phyloP scores from a whole-genome alignment of 2,113 vertebrate genomes.

The Pterophyllum scalare region DNA sequence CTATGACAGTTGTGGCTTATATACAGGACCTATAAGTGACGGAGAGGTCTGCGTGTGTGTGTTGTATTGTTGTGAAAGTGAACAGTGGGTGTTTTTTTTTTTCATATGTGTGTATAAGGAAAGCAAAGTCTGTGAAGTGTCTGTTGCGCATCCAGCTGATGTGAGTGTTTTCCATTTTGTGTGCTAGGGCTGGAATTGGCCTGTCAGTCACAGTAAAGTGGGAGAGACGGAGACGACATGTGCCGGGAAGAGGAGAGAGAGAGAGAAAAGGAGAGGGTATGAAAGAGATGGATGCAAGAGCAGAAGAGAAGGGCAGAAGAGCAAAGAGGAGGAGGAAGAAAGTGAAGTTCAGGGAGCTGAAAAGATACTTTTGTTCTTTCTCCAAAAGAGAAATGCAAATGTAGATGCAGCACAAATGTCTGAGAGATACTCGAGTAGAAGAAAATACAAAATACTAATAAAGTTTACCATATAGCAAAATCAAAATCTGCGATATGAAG shows the following conservation, averaged over 20 bases:
- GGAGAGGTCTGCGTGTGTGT: conserved; percentile 20
- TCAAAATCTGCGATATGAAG: not conserved
- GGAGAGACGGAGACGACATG: conserved; percentile 62
- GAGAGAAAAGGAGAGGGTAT: conserved; percentile 24
- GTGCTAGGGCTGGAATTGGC: conserved; percentile 55
- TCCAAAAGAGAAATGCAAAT: conserved; percentile 26
- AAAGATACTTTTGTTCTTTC: conserved; percentile 31
- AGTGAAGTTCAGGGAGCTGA: conserved; percentile 28
- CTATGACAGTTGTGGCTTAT: conserved; percentile 58
- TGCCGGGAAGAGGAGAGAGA: conserved; percentile 42
- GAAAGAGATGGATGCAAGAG: conserved; percentile 54
- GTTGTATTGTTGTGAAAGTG: conserved; percentile 27
- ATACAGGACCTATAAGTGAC: conserved; percentile 24
- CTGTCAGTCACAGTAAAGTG: conserved; percentile 69
- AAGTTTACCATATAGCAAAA: not conserved
- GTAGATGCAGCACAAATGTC: not conserved
- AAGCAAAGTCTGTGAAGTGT: not conserved
- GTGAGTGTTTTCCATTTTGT: conserved; percentile 43
- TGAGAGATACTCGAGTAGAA: not conserved
- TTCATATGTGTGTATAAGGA: conserved; percentile 10
- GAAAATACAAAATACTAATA: not conserved
- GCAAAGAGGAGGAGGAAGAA: conserved; percentile 31
- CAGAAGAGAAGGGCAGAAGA: conserved; percentile 31
- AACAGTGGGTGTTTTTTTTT: not conserved
- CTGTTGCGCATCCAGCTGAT: conserved; percentile 20